Evolutionary conservation across 2,888 invertebrate species (phyloP), one percentile per base, ranked within the genome.

Genomic region (Agonopterix heracliana): DNA sequence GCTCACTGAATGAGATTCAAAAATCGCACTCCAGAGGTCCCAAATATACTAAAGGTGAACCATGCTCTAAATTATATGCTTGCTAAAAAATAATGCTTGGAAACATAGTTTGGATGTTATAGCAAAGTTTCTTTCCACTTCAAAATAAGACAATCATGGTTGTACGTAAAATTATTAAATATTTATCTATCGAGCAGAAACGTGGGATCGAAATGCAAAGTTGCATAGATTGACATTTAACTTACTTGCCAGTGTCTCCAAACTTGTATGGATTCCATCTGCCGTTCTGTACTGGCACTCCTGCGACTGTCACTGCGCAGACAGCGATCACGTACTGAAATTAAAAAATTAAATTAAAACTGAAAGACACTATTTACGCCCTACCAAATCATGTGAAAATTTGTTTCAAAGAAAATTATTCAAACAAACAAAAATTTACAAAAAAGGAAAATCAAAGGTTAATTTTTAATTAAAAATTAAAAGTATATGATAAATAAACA

Each of bases 191-290:
- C 26, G 7, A 26, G 26, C 26, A 26, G 26, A 2, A 26, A 26
- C 26, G 5, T 26, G 26, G 26, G 26, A 26, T 26, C 7, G 26
- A 5, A 1, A 7, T 1, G 26, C 26, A 26, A 26, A 26, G 26
- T 26, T 26, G 26, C 26, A 26, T 26, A 26, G 26, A 26, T 57
- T 78, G 71, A 60, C 70, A 78, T 80, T 78, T 75, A 5, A 81
- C 86, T 81, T 74, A 87, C 87, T 81, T 87, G 78, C 87, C 87
- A 58, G 53, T 44, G 44, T 73, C 74, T 50, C 85, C 86, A 59
- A 73, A 84, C 68, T 72, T 74, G 63, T 80, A 74, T 34, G 85
- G 80, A 65, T 79, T 59, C 87, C 87, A 88, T 59, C 53, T 71
- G 55, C 88, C 88, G 50, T 81, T 81, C 59, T 81, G 72, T 5